These are phyloP conservation scores for Salvelinus fontinalis DNA, from an alignment of 2,113 vertebrate genomes.

Conservation along the genomic window DNA sequence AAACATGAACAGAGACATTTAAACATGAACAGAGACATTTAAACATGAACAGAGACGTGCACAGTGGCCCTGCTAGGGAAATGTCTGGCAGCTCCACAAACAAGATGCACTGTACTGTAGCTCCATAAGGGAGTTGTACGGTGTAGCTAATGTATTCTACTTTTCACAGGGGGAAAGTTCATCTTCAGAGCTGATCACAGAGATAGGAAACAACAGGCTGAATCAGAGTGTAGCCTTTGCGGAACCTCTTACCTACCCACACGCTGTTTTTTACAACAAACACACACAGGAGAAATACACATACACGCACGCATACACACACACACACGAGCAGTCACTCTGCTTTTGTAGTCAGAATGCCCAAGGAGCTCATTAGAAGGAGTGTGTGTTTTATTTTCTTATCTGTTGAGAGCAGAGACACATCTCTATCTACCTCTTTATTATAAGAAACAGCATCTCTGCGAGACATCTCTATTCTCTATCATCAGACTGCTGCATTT, in stretches of 20 bases:
- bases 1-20: too few species aligned
- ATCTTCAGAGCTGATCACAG: background rate
- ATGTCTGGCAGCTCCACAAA: too few species aligned
- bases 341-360: conserved; percentile 15
- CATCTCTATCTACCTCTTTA: conserved; percentile 24
- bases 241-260: conserved; percentile 1
- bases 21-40: too few species aligned
- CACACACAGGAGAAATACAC: background rate
- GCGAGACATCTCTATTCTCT: background rate
- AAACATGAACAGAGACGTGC: too few species aligned
- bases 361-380: conserved; percentile 62
- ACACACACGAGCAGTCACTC: conserved; percentile 19
- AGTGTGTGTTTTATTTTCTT: conserved; percentile 7
- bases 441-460: background rate
- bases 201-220: background rate
- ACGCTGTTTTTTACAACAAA: conserved; percentile 10
- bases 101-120: too few species aligned
- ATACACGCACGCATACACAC: conserved; percentile 12
- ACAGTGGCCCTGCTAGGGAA: too few species aligned
- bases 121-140: too few species aligned
- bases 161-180: background rate
- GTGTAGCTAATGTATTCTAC: background rate
- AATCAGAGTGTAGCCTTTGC: conserved; percentile 2
- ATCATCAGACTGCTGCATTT: background rate
- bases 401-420: conserved; percentile 6